Percentiles rank a stretch among this genome's conserved stretches.
Conservation (phyloP, 2,888 invertebrate species). For the Cryptocephalus moraei region DNA sequence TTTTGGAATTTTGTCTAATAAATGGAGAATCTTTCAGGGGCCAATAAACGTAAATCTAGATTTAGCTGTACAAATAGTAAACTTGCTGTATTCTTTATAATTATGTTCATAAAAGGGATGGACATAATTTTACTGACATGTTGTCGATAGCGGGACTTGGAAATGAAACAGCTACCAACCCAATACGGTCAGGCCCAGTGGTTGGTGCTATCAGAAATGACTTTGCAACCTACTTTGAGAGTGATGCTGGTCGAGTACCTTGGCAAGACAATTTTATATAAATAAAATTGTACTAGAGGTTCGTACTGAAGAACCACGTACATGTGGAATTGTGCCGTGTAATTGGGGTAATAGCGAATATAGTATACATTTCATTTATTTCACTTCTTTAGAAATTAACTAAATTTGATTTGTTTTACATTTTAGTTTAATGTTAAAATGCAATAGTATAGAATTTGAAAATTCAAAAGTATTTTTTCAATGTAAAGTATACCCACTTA, state of each 20-base stretch:
- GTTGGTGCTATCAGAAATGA: not conserved
- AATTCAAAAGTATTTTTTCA: too few relatives aligned
- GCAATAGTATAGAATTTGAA: too few relatives aligned
- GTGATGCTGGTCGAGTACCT: not conserved
- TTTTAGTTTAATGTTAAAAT: too few relatives aligned
- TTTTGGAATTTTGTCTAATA: conserved; percentile 25
- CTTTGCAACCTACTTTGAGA: not conserved
- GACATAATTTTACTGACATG: conserved; percentile 9
- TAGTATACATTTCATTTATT: too few relatives aligned
- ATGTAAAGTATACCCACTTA: too few relatives aligned
- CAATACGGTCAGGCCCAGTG: not conserved
- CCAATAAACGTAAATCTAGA: conserved; percentile 6
- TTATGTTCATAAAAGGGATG: conserved; percentile 9
- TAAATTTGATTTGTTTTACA: too few relatives aligned
- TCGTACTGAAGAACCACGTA: too few relatives aligned
- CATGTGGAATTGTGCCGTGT: too few relatives aligned
- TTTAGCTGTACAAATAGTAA: conserved; percentile 12
- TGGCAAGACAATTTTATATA: not conserved
- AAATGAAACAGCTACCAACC: not conserved
- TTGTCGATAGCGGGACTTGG: conserved; percentile 5
- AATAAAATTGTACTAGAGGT: too few relatives aligned
- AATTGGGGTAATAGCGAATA: too few relatives aligned
- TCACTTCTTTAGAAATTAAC: too few relatives aligned
- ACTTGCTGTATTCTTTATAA: conserved; percentile 10
- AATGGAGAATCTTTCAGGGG: conserved; percentile 25